Conservation (phyloP, 2,113 vertebrate species). For the Haliaeetus leucogaster region DNA sequence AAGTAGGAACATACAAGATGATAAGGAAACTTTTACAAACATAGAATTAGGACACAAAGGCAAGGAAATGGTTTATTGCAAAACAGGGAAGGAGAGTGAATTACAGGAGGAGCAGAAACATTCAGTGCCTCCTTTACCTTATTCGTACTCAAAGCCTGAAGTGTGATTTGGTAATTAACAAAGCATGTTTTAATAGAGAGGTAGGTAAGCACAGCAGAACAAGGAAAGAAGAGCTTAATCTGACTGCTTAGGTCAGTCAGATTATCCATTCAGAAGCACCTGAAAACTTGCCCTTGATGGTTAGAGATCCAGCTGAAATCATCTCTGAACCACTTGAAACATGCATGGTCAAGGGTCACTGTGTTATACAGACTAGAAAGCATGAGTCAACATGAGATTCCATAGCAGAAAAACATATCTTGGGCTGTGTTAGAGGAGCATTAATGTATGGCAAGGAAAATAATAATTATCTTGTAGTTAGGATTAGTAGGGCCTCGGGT, state of each 20-base stretch:
- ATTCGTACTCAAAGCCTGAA: neutral
- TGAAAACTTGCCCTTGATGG: neutral
- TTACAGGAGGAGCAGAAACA: neutral
- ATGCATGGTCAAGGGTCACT: accelerated
- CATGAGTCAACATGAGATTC: neutral
- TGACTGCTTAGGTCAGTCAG: neutral
- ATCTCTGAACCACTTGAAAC: neutral
- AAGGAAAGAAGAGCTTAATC: neutral
- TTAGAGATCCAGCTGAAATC: neutral
- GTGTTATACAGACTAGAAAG: neutral
- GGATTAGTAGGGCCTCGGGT: neutral
- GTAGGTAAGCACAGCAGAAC: neutral
- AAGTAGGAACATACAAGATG: neutral
- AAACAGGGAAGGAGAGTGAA: neutral
- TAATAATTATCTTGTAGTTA: neutral
- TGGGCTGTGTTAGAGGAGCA: neutral
- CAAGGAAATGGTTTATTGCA: neutral
- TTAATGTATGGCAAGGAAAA: neutral
- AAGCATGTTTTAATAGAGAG: neutral
- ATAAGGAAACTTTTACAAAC: neutral
- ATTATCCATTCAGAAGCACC: neutral
- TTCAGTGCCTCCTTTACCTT: neutral
- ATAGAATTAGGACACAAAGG: neutral
- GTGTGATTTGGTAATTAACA: neutral
- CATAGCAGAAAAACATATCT: neutral